A percentile compares a stretch with the other conserved stretches of the same genome.
Conservation (phyloP, 2,888 invertebrate genomes). For the Orchesella flavescens region DNA sequence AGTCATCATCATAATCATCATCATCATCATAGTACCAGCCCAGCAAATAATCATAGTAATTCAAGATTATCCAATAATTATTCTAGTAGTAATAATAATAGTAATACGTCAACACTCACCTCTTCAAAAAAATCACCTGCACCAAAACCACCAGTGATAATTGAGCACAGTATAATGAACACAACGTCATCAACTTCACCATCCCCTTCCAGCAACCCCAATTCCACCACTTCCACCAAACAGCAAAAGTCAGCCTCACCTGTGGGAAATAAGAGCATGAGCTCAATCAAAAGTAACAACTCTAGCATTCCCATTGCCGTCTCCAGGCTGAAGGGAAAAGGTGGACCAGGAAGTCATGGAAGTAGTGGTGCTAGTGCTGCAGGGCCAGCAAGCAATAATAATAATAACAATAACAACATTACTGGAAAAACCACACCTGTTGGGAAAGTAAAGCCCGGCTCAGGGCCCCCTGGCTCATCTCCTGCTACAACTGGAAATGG, state of each 20-base stretch:
- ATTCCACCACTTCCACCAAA: slow-evolving; percentile 41
- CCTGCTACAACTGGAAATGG: slow-evolving; percentile 43
- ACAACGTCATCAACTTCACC: slow-evolving; percentile 9
- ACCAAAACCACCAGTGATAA: slow-evolving; percentile 59
- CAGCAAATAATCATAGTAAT: slow-evolving; percentile 36
- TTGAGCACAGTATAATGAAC: slow-evolving; percentile 33
- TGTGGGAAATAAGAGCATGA: slow-evolving; percentile 59
- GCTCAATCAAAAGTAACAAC: slow-evolving; percentile 68
- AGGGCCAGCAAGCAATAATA: slow-evolving; percentile 35
- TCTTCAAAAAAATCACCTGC: slow-evolving; percentile 49
- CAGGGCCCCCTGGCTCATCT: slow-evolving; percentile 17
- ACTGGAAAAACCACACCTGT: background rate
- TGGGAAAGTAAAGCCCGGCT: slow-evolving; percentile 43
- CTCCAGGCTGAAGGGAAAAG: slow-evolving; percentile 65
- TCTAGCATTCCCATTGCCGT: slow-evolving; percentile 70
- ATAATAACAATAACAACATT: slow-evolving; percentile 32
- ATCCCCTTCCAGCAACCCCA: slow-evolving; percentile 55
- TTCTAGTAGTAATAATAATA: slow-evolving; percentile 20
- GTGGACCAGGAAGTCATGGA: slow-evolving; percentile 24
- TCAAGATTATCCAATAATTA: slow-evolving; percentile 59
- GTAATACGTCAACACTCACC: slow-evolving; percentile 1
- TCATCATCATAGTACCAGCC: slow-evolving; percentile 13
- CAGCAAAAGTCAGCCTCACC: slow-evolving; percentile 62
- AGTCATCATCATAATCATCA: slow-evolving; percentile 7
- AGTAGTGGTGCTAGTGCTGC: slow-evolving; percentile 5